Conservation (phyloP, 1,140 invertebrate species). For the Eueides isabella region DNA sequence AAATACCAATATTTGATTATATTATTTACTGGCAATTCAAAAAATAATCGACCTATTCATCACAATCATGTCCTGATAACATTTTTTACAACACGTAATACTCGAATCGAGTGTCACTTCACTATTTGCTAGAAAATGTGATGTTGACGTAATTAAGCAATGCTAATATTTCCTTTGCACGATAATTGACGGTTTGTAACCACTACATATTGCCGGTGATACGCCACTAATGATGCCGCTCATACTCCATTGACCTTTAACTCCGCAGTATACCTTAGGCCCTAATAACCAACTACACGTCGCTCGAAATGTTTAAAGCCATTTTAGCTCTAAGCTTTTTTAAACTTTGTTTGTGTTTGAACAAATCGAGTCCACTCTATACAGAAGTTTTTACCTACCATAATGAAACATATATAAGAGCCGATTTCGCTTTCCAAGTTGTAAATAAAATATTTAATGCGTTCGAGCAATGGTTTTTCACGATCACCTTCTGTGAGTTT, state of each 20-base stretch:
- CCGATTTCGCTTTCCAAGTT: slow-evolving; percentile 61
- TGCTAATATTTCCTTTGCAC: slow-evolving; percentile 59
- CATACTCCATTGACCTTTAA: slow-evolving; percentile 54
- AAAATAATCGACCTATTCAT: neutral
- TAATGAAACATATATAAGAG: slow-evolving; percentile 56
- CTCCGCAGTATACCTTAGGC: slow-evolving; percentile 48
- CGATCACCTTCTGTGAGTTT: slow-evolving; percentile 73
- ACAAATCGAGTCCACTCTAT: slow-evolving; percentile 44
- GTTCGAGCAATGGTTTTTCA: slow-evolving; percentile 74
- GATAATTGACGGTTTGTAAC: slow-evolving; percentile 55
- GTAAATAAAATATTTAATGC: slow-evolving; percentile 73
- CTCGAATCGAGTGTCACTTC: slow-evolving; percentile 23
- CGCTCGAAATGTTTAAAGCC: slow-evolving; percentile 53
- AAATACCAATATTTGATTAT: no score
- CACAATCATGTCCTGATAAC: neutral
- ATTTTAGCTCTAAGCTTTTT: slow-evolving; percentile 41
- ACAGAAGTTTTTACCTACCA: slow-evolving; percentile 62
- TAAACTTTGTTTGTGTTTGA: slow-evolving; percentile 37
- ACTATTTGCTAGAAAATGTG: slow-evolving; percentile 37
- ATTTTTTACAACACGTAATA: neutral
- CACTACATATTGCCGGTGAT: slow-evolving; percentile 45
- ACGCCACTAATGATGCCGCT: slow-evolving; percentile 59
- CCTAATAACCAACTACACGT: slow-evolving; percentile 36
- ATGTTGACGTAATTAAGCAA: slow-evolving; percentile 55
- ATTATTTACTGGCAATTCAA: no score